Conservation (phyloP, 1,140 invertebrate species). For the Cyrtorhinus lividipennis region DNA sequence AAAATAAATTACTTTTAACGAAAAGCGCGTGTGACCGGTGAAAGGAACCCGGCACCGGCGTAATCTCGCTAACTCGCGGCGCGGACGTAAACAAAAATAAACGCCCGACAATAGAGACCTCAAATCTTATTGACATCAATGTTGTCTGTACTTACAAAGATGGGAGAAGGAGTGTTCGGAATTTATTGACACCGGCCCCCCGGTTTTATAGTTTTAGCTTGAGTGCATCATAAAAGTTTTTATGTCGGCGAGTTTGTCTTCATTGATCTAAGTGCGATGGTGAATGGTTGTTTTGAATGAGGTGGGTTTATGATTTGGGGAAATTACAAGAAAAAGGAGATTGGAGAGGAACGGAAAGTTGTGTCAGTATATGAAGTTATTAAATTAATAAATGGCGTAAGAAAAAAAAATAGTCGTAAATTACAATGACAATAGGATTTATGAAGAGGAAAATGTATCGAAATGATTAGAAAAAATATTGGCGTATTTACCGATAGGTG, state of each 20-base stretch:
- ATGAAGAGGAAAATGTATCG: background rate
- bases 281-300: background rate
- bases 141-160: background rate
- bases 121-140: background rate
- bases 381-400: too few species aligned
- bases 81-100: too few species aligned
- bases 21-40: too few species aligned
- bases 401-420: too few species aligned
- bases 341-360: background rate
- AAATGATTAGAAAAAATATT: background rate
- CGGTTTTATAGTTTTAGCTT: background rate
- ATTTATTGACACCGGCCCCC: background rate
- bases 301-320: background rate
- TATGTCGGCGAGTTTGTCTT: background rate
- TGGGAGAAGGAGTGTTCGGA: background rate
- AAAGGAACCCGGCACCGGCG: too few species aligned
- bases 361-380: background rate
- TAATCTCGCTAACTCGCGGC: too few species aligned
- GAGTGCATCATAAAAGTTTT: background rate
- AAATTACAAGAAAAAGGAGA: background rate
- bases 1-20: too few species aligned
- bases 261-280: background rate
- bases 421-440: too few species aligned
- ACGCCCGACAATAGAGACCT: background rate
- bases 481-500: background rate